Conservation (phyloP, 2,797 vertebrate genomes). For the Falco peregrinus region DNA sequence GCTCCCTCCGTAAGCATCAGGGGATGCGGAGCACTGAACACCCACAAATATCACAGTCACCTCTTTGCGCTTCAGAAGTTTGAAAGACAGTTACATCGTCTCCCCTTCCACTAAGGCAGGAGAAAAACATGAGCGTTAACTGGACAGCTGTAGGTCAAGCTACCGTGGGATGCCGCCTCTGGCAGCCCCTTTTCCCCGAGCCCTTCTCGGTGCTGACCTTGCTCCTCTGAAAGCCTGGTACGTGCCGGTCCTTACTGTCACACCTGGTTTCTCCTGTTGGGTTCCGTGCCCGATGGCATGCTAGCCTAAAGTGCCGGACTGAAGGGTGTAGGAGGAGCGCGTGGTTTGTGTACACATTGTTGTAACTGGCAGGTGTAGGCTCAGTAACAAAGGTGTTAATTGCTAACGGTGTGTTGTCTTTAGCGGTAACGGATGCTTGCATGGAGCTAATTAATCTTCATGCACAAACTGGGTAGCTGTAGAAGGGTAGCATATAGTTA, state of each 20-base stretch:
- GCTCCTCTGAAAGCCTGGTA: neutral
- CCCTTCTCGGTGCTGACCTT: accelerated
- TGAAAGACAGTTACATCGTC: accelerated
- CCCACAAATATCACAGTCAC: too few relatives aligned
- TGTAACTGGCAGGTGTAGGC: neutral
- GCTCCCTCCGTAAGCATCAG: accelerated
- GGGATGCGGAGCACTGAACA: accelerated
- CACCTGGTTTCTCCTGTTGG: too few relatives aligned
- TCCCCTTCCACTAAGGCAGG: too few relatives aligned
- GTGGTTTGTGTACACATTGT: accelerated
- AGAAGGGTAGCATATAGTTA: neutral
- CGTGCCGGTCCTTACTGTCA: accelerated
- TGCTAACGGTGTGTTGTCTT: too few relatives aligned
- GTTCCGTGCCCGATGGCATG: accelerated
- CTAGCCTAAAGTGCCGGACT: accelerated
- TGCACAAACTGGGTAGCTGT: too few relatives aligned
- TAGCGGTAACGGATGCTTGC: neutral
- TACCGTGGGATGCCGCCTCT: accelerated
- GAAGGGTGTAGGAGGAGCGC: accelerated
- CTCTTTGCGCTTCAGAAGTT: accelerated
- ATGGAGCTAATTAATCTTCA: neutral
- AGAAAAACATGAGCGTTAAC: too few relatives aligned
- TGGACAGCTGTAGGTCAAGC: accelerated
- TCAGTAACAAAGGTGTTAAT: neutral
- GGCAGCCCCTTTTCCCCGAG: neutral